Evolutionary conservation across 2,113 vertebrate genomes (phyloP).

Genomic region (Phainopepla nitens): DNA sequence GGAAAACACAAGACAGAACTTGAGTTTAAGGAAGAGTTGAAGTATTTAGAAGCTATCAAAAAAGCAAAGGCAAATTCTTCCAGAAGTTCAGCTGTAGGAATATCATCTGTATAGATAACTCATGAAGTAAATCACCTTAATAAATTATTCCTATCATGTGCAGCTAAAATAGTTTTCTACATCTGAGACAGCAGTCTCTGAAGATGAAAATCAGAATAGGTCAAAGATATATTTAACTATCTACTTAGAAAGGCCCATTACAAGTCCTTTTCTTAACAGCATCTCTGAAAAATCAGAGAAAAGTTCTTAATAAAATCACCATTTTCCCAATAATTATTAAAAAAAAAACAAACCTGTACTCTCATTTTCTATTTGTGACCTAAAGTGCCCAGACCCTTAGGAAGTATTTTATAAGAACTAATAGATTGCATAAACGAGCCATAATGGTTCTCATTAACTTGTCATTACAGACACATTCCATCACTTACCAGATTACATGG

Average conservation of each 20-base stretch:
- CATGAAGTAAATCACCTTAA: not conserved
- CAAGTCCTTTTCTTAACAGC: not conserved
- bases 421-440: not conserved
- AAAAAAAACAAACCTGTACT: not conserved
- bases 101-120: not conserved
- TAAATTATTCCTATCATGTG: not conserved
- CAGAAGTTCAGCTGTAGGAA: not conserved
- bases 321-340: not conserved
- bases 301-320: not conserved
- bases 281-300: not conserved
- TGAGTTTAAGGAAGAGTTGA: not conserved
- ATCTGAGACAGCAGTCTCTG: not conserved
- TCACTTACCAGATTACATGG: not conserved
- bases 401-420: not conserved
- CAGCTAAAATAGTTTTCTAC: not conserved
- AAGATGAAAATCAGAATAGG: not conserved
- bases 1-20: not conserved
- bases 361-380: not conserved
- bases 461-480: not conserved
- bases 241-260: not conserved
- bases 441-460: not conserved
- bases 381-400: not conserved
- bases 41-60: not conserved
- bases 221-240: not conserved
- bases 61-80: not conserved